These are phyloP conservation scores for Ochotona curzoniae DNA, from an alignment of 2,113 vertebrate species.

Conservation along the genomic window DNA sequence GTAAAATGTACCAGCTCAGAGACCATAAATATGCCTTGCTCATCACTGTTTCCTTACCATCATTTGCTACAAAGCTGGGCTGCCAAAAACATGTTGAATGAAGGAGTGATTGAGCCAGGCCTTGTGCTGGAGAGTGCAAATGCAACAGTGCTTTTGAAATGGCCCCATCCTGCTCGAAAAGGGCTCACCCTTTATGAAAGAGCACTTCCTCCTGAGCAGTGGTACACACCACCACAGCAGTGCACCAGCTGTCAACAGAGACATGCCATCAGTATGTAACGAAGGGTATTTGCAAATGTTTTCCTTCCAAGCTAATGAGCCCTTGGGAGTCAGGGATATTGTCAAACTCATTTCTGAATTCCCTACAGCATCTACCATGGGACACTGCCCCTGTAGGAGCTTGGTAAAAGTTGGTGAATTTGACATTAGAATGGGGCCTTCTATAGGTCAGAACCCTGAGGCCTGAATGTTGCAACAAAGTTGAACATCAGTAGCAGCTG, in stretches of 20 bases:
- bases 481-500: constrained; percentile 60
- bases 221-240: rapidly evolving
- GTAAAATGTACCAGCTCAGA: neutral
- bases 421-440: constrained; percentile 27
- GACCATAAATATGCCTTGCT: neutral
- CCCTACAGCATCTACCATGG: neutral
- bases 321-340: neutral
- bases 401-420: neutral
- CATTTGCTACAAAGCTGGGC: too few species aligned
- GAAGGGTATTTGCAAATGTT: neutral
- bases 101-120: too few species aligned
- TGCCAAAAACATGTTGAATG: rapidly evolving
- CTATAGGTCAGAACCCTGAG: constrained; percentile 20
- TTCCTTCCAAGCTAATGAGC: neutral
- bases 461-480: constrained; percentile 38
- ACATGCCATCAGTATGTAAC: neutral
- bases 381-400: neutral
- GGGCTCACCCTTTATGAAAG: neutral
- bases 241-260: rapidly evolving
- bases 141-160: neutral
- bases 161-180: neutral
- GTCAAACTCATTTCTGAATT: neutral
- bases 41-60: rapidly evolving
- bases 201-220: too few species aligned
- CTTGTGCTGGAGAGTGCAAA: neutral